These are phyloP conservation scores for Nomada lathburiana DNA, from an alignment of 2,888 invertebrate species.

Conservation along the genomic window DNA sequence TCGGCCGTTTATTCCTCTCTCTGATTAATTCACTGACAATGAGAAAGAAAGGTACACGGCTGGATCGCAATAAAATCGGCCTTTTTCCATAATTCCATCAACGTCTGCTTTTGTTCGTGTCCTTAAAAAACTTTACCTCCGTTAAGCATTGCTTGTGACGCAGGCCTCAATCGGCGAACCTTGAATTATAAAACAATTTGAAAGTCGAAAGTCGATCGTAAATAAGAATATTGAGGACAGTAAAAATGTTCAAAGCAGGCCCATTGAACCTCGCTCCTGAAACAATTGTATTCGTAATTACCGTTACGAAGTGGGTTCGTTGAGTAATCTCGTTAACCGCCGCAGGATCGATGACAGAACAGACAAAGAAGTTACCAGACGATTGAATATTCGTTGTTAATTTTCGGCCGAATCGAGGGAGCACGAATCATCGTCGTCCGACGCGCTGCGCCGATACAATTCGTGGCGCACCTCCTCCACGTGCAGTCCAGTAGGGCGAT, in stretches of 20 bases:
- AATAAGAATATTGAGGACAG: too few species aligned
- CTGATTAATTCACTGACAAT: slow-evolving; percentile 46
- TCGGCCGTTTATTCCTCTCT: neutral
- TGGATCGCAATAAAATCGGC: neutral
- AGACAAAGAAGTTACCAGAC: slow-evolving; percentile 14
- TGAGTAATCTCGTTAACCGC: slow-evolving; percentile 35
- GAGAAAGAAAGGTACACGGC: slow-evolving; percentile 11
- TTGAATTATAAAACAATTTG: too few species aligned
- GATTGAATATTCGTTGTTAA: slow-evolving; percentile 10
- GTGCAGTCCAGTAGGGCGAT: slow-evolving; percentile 35
- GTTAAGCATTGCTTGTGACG: too few species aligned
- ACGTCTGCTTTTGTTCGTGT: neutral
- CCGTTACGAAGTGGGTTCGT: neutral
- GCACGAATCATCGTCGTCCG: neutral
- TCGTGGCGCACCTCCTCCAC: slow-evolving; percentile 11
- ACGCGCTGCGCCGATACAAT: neutral
- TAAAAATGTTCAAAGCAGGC: neutral
- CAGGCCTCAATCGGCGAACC: too few species aligned
- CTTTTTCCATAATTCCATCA: neutral
- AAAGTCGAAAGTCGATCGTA: too few species aligned
- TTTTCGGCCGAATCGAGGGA: neutral
- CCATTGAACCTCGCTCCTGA: neutral
- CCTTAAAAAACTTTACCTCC: neutral
- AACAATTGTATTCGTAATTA: neutral
- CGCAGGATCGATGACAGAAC: neutral